These are phyloP conservation scores for Trichogramma pretiosum DNA, from an alignment of 1,140 invertebrate species.

Conservation along the genomic window DNA sequence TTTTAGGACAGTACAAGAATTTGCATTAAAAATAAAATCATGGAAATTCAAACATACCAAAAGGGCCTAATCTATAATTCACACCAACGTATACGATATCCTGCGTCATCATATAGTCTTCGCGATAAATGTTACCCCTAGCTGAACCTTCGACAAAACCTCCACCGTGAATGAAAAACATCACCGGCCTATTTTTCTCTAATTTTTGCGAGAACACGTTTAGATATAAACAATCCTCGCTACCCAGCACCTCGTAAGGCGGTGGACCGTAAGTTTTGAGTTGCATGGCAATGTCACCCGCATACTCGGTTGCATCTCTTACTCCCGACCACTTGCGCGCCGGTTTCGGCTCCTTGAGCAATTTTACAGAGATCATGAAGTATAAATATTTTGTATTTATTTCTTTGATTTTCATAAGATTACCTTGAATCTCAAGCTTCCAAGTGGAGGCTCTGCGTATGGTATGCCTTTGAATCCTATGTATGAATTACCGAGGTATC, in stretches of 20 bases:
- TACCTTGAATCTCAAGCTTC: constrained; percentile 19
- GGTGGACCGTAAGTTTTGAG: neutral
- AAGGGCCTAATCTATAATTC: constrained; percentile 41
- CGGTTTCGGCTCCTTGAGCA: constrained; percentile 18
- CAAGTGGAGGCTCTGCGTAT: constrained; percentile 19
- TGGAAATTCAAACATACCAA: constrained; percentile 24
- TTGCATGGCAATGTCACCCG: neutral
- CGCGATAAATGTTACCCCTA: constrained; percentile 18
- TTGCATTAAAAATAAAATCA: neutral
- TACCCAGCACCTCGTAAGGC: neutral
- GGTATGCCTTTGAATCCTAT: constrained; percentile 19
- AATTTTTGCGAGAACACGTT: constrained; percentile 16
- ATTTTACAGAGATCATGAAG: neutral
- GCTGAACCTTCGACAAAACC: constrained; percentile 20
- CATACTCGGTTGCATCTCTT: constrained; percentile 13
- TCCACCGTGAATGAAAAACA: constrained; percentile 34
- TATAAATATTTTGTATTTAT: neutral
- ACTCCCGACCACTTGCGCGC: constrained; percentile 16
- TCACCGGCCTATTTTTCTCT: constrained; percentile 18
- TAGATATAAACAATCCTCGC: constrained; percentile 23
- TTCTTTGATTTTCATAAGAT: neutral
- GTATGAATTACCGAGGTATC: constrained; percentile 8
- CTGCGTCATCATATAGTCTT: constrained; percentile 32
- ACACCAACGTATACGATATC: constrained; percentile 40
- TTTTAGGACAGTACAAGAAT: neutral